These are phyloP conservation scores for Diorhabda sublineata DNA, from an alignment of 1,140 invertebrate species.

Conservation along the genomic window DNA sequence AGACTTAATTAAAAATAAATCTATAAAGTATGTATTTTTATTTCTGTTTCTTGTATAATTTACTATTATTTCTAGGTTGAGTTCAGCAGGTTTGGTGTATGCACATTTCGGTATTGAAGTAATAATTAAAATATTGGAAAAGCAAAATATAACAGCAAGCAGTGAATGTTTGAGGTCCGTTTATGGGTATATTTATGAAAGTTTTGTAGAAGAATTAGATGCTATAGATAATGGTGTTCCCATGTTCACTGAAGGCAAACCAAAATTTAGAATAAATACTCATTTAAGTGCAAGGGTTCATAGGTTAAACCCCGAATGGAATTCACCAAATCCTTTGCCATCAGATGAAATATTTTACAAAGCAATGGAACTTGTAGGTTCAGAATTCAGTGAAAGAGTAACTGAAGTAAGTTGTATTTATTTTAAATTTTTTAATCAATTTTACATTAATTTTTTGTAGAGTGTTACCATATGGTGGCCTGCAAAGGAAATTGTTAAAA, in stretches of 20 bases:
- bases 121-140: constrained; percentile 55
- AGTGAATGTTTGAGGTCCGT: constrained; percentile 56
- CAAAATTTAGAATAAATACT: constrained; percentile 77
- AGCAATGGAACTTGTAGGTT: constrained; percentile 75
- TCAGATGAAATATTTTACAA: constrained; percentile 60
- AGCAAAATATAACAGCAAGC: constrained; percentile 46
- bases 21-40: constrained; percentile 33
- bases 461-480: constrained; percentile 76
- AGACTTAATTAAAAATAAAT: constrained; percentile 45
- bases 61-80: constrained; percentile 65
- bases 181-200: constrained; percentile 84
- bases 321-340: constrained; percentile 56
- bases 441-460: constrained; percentile 44
- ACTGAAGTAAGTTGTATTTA: constrained; percentile 42
- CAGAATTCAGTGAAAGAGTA: constrained; percentile 76
- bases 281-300: constrained; percentile 71
- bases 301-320: constrained; percentile 85
- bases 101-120: constrained; percentile 84
- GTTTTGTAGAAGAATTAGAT: constrained; percentile 92
- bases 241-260: constrained; percentile 68
- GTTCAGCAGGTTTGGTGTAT: constrained; percentile 93
- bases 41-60: neutral
- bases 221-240: constrained; percentile 93
- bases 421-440: neutral
- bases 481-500: constrained; percentile 68